Percentiles rank a stretch among this genome's conserved stretches.
These are phyloP conservation scores for Stenichneumon culpator DNA, from an alignment of 2,888 invertebrate species.

Conservation along the genomic window DNA sequence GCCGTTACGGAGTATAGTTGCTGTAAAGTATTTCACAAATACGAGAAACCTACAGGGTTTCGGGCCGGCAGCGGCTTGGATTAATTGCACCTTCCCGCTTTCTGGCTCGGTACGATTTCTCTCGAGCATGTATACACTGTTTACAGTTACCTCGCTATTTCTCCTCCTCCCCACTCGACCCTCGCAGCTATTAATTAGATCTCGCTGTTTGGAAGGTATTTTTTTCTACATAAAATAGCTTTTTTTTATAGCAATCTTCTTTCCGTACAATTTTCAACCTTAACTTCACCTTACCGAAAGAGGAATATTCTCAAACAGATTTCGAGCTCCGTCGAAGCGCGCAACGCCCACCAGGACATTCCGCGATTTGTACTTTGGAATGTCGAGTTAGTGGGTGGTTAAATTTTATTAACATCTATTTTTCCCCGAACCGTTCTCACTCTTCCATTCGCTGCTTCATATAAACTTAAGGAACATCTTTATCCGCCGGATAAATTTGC, in stretches of 20 bases:
- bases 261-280: background rate
- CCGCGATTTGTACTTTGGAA: slow-evolving; percentile 6
- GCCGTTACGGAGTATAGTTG: slow-evolving; percentile 6
- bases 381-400: slow-evolving; percentile 24
- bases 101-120: slow-evolving; percentile 55
- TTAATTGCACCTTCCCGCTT: slow-evolving; percentile 63
- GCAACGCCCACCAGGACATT: slow-evolving; percentile 64
- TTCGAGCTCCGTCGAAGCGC: slow-evolving; percentile 81
- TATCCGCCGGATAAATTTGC: slow-evolving; percentile 83
- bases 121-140: slow-evolving; percentile 38
- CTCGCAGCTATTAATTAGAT: slow-evolving; percentile 49
- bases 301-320: slow-evolving; percentile 66
- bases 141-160: slow-evolving; percentile 40
- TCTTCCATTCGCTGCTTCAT: slow-evolving; percentile 58
- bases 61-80: slow-evolving; percentile 48
- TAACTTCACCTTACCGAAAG: background rate
- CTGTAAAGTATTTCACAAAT: slow-evolving; percentile 49
- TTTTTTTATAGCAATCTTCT: background rate
- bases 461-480: slow-evolving; percentile 83
- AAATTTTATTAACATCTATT: slow-evolving; percentile 82
- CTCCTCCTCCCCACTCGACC: background rate
- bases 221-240: background rate
- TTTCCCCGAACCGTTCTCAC: slow-evolving; percentile 55
- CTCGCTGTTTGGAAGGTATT: slow-evolving; percentile 16
- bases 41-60: slow-evolving; percentile 22